Evolutionary conservation across 30 jellyfish, hydroid and myxozoan species (phyloP).

Genomic region (Cassiopea xamachana): DNA sequence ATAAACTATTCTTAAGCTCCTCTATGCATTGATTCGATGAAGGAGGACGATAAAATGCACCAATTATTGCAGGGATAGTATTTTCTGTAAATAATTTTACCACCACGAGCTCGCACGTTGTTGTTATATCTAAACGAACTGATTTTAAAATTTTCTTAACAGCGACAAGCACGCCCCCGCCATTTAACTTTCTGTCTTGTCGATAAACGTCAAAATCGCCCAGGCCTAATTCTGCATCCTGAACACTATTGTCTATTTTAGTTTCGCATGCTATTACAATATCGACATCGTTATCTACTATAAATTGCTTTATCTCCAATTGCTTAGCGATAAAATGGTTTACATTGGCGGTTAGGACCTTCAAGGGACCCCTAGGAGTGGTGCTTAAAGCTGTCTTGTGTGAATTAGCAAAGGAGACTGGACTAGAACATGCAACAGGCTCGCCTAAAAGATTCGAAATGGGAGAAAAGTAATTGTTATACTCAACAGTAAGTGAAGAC

Average conservation of each 20-base stretch:
- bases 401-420: slow-evolving; percentile 35
- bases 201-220: slow-evolving; percentile 25
- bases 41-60: slow-evolving; percentile 58
- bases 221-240: slow-evolving; percentile 50
- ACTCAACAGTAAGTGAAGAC: slow-evolving; percentile 14
- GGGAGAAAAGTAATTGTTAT: slow-evolving; percentile 24
- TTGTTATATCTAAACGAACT: slow-evolving; percentile 45
- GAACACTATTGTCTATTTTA: slow-evolving; percentile 42
- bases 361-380: slow-evolving; percentile 36
- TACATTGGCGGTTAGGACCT: slow-evolving; percentile 42
- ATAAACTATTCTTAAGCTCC: slow-evolving; percentile 43
- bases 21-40: slow-evolving; percentile 44
- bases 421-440: slow-evolving; percentile 45
- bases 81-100: slow-evolving; percentile 41
- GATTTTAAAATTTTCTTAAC: slow-evolving; percentile 33
- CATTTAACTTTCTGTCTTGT: slow-evolving; percentile 46
- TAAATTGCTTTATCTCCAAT: slow-evolving; percentile 29
- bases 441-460: slow-evolving; percentile 24
- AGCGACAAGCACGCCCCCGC: slow-evolving; percentile 58
- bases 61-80: slow-evolving; percentile 58
- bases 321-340: slow-evolving; percentile 19
- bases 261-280: slow-evolving; percentile 40
- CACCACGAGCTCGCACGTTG: slow-evolving; percentile 63
- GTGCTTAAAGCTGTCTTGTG: slow-evolving; percentile 1
- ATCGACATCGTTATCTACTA: slow-evolving; percentile 22